Conservation (phyloP, 1,140 invertebrate species). For the Scylla paramamosain region DNA sequence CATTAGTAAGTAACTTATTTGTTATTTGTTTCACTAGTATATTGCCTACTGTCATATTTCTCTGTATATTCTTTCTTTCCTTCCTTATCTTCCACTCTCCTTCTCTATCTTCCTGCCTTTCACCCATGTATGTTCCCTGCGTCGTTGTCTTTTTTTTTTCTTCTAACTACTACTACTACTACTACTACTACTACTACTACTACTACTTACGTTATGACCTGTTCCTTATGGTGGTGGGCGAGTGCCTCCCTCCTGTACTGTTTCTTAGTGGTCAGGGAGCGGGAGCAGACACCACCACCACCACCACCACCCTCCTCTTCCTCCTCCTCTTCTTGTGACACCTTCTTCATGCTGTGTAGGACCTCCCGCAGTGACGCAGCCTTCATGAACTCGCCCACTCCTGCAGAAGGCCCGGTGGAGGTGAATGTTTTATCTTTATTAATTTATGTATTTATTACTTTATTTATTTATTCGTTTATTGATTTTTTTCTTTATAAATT, state of each 20-base stretch:
- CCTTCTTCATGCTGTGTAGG: neutral
- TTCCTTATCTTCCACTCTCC: too few relatives aligned
- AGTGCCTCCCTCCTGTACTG: neutral
- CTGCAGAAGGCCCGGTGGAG: slow-evolving; percentile 18
- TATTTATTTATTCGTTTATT: neutral
- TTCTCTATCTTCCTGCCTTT: too few relatives aligned
- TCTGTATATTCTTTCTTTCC: too few relatives aligned
- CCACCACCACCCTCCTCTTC: neutral
- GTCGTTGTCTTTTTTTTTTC: too few relatives aligned
- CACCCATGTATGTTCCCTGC: too few relatives aligned
- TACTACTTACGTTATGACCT: neutral
- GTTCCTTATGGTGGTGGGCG: neutral
- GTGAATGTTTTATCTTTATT: neutral
- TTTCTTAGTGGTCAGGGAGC: neutral
- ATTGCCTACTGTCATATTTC: too few relatives aligned
- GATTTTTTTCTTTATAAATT: too few relatives aligned
- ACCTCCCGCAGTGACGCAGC: slow-evolving; percentile 51
- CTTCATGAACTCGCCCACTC: slow-evolving; percentile 60
- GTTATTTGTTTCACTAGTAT: too few relatives aligned
- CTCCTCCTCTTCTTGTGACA: neutral
- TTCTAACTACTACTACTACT: neutral
- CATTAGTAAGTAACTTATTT: too few relatives aligned
- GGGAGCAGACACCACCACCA: neutral
- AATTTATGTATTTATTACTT: neutral
- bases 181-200: neutral